Percentiles rank a stretch among this genome's conserved stretches.
Conservation (phyloP, 2,797 vertebrate species). For the Coccyzus lansbergi region DNA sequence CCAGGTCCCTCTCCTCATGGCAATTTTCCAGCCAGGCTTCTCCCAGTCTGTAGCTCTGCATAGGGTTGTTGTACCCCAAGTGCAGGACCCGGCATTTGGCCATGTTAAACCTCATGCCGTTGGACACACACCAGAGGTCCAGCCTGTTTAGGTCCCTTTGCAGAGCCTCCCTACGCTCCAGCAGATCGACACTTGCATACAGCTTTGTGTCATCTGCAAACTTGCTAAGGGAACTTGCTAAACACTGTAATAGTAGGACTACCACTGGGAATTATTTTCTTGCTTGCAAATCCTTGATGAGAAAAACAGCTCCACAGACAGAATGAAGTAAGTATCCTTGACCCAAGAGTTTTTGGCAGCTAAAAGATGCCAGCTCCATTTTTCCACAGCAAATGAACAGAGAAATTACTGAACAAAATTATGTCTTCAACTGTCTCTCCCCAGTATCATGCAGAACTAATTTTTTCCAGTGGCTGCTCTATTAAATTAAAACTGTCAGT, state of each 20-base stretch:
- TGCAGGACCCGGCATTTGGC: too few species aligned
- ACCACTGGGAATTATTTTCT: constrained; percentile 57
- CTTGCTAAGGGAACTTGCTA: too few species aligned
- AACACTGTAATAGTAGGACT: neutral
- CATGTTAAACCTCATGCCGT: too few species aligned
- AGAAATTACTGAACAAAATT: constrained; percentile 74
- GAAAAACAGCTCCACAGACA: constrained; percentile 57
- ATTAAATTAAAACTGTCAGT: constrained; percentile 77
- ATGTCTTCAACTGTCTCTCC: constrained; percentile 65
- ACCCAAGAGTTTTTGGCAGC: constrained; percentile 70
- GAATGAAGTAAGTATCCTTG: constrained; percentile 61
- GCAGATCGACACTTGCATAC: too few species aligned
- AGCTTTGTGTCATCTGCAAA: too few species aligned
- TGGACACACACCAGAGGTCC: too few species aligned
- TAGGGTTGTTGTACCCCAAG: too few species aligned
- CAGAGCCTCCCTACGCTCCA: too few species aligned
- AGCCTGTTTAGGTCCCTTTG: too few species aligned
- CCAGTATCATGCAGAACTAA: constrained; percentile 76
- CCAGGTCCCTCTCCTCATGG: too few species aligned
- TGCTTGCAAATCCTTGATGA: constrained; percentile 45
- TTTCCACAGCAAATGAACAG: constrained; percentile 71
- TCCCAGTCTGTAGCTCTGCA: too few species aligned
- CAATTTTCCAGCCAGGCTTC: too few species aligned
- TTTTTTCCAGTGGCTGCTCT: constrained; percentile 77
- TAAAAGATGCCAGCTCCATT: constrained; percentile 71